These are phyloP conservation scores for Gavia stellata DNA, from an alignment of 2,113 vertebrate genomes.

Conservation along the genomic window DNA sequence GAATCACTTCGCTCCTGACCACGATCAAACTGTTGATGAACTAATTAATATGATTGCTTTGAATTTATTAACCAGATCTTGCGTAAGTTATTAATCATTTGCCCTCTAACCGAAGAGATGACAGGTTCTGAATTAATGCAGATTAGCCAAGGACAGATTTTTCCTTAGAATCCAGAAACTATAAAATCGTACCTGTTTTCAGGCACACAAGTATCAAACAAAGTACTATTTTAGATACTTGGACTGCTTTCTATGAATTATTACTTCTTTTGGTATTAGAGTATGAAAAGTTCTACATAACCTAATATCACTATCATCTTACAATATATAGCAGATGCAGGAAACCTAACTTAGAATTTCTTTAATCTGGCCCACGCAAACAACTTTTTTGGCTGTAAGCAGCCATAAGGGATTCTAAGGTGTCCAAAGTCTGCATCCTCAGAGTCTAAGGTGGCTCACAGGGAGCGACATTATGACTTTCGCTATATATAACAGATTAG, in stretches of 20 bases:
- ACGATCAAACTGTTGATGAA: not conserved
- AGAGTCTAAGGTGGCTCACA: not conserved
- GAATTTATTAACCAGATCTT: not conserved
- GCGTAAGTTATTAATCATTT: not conserved
- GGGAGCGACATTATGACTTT: not conserved
- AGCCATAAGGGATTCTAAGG: not conserved
- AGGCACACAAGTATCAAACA: not conserved
- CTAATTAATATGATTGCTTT: not conserved
- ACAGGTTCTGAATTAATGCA: not conserved
- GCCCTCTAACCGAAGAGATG: not conserved
- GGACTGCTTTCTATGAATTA: not conserved
- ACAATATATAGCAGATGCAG: not conserved
- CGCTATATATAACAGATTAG: not conserved
- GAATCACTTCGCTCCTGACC: not conserved
- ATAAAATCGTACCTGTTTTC: not conserved
- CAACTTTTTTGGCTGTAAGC: not conserved
- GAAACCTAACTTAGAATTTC: not conserved
- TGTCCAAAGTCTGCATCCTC: not conserved
- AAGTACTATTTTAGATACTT: not conserved
- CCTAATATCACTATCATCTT: not conserved
- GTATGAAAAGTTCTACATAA: not conserved
- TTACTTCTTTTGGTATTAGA: not conserved
- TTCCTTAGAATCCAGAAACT: not conserved
- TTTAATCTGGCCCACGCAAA: not conserved
- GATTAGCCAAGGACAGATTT: not conserved